These are phyloP conservation scores for Crocodylus rhombifer DNA, from an alignment of 2,797 vertebrate genomes.

Conservation along the genomic window DNA sequence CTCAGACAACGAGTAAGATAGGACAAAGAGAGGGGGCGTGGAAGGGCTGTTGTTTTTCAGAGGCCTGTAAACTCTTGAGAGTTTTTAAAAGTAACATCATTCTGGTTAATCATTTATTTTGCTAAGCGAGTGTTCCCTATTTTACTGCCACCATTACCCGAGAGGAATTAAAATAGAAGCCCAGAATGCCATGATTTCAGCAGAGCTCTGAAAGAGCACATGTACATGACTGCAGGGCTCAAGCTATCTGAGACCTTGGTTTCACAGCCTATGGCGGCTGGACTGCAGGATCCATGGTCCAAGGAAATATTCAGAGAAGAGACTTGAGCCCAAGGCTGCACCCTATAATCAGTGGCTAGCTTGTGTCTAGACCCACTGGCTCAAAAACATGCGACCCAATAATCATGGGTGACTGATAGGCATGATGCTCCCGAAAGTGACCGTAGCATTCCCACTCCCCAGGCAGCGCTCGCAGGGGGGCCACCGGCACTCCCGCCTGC, in stretches of 20 bases:
- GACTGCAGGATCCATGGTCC: neutral
- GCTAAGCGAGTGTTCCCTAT: neutral
- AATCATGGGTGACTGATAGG: no score
- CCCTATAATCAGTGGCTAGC: accelerated
- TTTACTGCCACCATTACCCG: neutral
- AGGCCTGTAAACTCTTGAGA: neutral
- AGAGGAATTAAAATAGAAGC: neutral
- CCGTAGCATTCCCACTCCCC: no score
- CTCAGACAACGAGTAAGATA: neutral
- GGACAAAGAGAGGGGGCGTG: neutral
- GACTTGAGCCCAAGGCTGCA: neutral
- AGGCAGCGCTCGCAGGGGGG: no score
- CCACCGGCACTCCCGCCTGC: no score
- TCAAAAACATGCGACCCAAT: neutral
- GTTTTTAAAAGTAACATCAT: neutral
- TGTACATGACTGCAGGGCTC: neutral
- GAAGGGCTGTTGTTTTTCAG: neutral
- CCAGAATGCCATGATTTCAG: neutral
- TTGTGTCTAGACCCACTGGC: neutral
- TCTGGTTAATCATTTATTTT: neutral
- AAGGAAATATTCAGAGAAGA: neutral
- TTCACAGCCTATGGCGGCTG: neutral
- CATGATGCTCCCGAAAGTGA: no score
- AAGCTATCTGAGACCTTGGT: neutral
- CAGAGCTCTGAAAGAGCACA: accelerated